phyloP scores from a whole-genome alignment of 1,140 invertebrate species.

The Trichonephila clavata region DNA sequence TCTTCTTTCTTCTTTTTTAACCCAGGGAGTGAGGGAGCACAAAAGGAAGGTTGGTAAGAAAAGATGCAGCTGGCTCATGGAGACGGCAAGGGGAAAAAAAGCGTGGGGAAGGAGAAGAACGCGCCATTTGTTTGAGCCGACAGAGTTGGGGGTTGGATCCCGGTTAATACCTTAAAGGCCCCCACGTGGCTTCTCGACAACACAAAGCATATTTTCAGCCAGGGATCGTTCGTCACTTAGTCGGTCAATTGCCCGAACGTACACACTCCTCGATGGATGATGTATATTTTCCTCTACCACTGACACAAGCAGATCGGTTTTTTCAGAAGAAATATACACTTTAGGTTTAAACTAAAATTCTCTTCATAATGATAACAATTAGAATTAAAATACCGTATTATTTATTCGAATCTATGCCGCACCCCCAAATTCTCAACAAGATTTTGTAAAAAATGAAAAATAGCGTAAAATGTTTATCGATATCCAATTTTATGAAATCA shows the following conservation, averaged over 20 bases:
- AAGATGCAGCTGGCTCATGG: slow-evolving; percentile 8
- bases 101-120: not conserved
- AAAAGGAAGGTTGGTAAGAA: not conserved
- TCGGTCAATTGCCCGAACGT: not conserved
- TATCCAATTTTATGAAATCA: too few relatives aligned
- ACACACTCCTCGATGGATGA: not conserved
- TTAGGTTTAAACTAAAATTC: too few relatives aligned
- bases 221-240: slow-evolving; percentile 13
- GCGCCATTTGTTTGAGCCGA: slow-evolving; percentile 7
- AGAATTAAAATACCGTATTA: too few relatives aligned
- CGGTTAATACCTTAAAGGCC: slow-evolving; percentile 41
- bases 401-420: too few relatives aligned
- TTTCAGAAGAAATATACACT: too few relatives aligned
- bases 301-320: not conserved
- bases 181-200: slow-evolving; percentile 45
- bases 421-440: too few relatives aligned
- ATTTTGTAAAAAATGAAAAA: too few relatives aligned
- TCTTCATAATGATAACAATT: too few relatives aligned
- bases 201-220: slow-evolving; percentile 28
- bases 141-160: slow-evolving; percentile 19
- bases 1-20: not conserved
- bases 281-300: not conserved
- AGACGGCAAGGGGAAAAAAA: not conserved
- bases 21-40: not conserved
- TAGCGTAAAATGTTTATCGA: too few relatives aligned